Evolutionary conservation across 92 coral and sea anemone species (phyloP).

Genomic region (Zoanthus sansibaricus): DNA sequence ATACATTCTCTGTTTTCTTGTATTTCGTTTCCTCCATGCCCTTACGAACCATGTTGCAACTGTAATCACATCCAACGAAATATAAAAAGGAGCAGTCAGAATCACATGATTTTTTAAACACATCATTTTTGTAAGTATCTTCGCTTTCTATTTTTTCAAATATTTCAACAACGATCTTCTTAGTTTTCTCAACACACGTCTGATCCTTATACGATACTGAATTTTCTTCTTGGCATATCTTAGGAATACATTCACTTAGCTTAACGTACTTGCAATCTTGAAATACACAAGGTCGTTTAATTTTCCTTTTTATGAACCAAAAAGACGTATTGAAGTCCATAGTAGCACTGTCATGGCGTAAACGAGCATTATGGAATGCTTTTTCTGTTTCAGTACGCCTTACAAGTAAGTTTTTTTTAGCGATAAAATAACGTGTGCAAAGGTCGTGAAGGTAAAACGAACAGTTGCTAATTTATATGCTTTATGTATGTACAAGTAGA

Average conservation of each 20-base stretch:
- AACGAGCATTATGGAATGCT: slow-evolving; percentile 42
- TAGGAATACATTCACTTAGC: slow-evolving; percentile 42
- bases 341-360: slow-evolving; percentile 38
- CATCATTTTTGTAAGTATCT: too few relatives aligned
- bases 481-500: too few relatives aligned
- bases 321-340: slow-evolving; percentile 37
- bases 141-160: too few relatives aligned
- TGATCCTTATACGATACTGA: slow-evolving; percentile 7
- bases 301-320: neutral
- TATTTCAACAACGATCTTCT: neutral
- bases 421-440: too few relatives aligned
- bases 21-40: too few relatives aligned
- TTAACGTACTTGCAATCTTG: slow-evolving; percentile 36
- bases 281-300: slow-evolving; percentile 23
- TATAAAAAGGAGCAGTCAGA: neutral
- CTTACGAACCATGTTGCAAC: too few relatives aligned
- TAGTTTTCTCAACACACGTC: neutral
- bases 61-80: neutral
- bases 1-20: too few relatives aligned
- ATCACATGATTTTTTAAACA: too few relatives aligned
- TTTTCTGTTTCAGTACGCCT: neutral
- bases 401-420: too few relatives aligned
- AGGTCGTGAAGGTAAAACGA: too few relatives aligned
- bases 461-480: too few relatives aligned
- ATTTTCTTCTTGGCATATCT: slow-evolving; percentile 27